Conservation (phyloP, 2,888 invertebrate genomes). For the Eupithecia pulchellata region DNA sequence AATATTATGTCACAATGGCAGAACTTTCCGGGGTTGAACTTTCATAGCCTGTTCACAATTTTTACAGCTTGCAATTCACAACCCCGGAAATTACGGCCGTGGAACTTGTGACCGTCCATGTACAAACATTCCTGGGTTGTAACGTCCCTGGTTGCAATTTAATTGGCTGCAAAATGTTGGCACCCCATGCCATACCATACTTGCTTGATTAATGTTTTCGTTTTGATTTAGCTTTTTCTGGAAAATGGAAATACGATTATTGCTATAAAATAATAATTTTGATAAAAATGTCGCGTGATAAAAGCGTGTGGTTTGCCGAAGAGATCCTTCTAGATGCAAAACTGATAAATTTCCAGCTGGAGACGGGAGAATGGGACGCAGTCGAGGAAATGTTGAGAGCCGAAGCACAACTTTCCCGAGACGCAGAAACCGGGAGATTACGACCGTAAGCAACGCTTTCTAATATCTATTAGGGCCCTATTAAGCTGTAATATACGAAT, state of each 20-base stretch:
- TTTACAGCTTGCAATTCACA: too few species aligned
- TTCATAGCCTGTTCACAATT: too few species aligned
- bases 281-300: slow-evolving; percentile 78
- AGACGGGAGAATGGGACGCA: slow-evolving; percentile 82
- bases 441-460: slow-evolving; percentile 68
- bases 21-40: too few species aligned
- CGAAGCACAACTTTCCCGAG: slow-evolving; percentile 80
- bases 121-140: too few species aligned
- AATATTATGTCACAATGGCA: too few species aligned
- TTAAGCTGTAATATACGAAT: background rate
- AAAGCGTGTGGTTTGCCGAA: slow-evolving; percentile 84
- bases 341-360: slow-evolving; percentile 80
- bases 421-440: slow-evolving; percentile 79
- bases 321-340: slow-evolving; percentile 82
- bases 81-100: too few species aligned
- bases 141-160: too few species aligned
- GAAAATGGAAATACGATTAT: background rate
- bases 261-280: background rate
- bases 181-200: too few species aligned
- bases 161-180: too few species aligned
- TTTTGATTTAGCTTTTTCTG: background rate
- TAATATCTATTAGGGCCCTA: background rate
- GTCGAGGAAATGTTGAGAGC: slow-evolving; percentile 83
- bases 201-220: too few species aligned
- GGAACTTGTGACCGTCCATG: too few species aligned